These are phyloP conservation scores for Folsomia manolachei DNA, from an alignment of 2,888 invertebrate species.

Conservation along the genomic window DNA sequence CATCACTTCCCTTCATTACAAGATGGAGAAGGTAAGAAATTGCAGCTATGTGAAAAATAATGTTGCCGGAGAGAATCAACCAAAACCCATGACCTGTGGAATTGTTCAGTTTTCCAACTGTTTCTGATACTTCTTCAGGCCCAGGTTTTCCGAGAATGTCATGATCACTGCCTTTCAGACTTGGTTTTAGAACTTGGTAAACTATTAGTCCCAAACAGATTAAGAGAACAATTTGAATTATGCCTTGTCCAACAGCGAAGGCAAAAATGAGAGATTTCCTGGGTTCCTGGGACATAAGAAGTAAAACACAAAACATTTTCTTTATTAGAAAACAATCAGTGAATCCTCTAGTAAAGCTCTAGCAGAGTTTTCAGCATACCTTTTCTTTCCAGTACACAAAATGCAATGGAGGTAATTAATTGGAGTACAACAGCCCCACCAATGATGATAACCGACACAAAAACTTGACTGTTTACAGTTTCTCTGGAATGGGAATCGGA, in stretches of 20 bases:
- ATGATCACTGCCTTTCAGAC: not conserved
- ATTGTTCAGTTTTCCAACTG: not conserved
- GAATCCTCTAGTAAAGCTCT: not conserved
- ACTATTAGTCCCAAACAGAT: constrained; percentile 2
- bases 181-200: not conserved
- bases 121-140: not conserved
- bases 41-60: constrained; percentile 17
- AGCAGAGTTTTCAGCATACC: too few species aligned
- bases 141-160: not conserved
- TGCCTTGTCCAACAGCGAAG: not conserved
- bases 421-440: constrained; percentile 2
- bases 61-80: not conserved
- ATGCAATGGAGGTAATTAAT: not conserved
- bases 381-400: constrained; percentile 1
- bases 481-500: not conserved
- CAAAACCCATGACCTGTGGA: constrained; percentile 9
- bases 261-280: not conserved
- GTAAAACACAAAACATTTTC: not conserved
- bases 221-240: constrained; percentile 4
- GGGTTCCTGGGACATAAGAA: constrained; percentile 17
- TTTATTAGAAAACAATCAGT: not conserved
- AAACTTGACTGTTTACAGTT: not conserved
- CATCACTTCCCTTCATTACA: constrained; percentile 1
- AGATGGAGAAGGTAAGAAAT: constrained; percentile 4
- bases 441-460: not conserved